These are phyloP conservation scores for chimpanzee (Pan troglodytes) DNA, from an alignment of 2,113 vertebrate species.

Conservation along the genomic window DNA sequence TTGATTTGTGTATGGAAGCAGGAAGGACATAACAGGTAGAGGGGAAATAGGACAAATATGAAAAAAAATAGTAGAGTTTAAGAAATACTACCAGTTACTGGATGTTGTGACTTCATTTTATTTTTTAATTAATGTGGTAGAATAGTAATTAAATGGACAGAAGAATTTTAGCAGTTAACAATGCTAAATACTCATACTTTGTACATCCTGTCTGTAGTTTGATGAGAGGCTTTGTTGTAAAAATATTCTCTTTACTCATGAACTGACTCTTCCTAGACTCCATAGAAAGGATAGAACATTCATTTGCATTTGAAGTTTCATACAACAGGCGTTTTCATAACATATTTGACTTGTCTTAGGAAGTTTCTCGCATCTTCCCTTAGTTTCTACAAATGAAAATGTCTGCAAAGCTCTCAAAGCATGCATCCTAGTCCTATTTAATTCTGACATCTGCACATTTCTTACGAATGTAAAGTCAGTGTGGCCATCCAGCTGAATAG, in stretches of 20 bases:
- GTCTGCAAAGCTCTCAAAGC: rapidly evolving
- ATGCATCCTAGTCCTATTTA: rapidly evolving
- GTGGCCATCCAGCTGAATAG: too few species aligned
- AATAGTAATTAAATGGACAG: rapidly evolving
- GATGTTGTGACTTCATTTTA: neutral
- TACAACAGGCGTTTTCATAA: neutral
- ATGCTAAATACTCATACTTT: rapidly evolving
- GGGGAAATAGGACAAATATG: neutral
- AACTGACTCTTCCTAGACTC: neutral
- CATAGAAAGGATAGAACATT: rapidly evolving
- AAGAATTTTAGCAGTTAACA: rapidly evolving
- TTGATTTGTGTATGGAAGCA: neutral
- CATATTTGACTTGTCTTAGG: neutral
- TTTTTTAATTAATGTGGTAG: too few species aligned
- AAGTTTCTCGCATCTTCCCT: neutral
- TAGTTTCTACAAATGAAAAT: neutral
- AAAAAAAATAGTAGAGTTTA: too few species aligned
- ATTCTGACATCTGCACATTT: rapidly evolving
- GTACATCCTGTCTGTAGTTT: rapidly evolving
- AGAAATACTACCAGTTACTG: rapidly evolving
- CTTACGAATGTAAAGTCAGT: rapidly evolving
- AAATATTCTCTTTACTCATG: neutral
- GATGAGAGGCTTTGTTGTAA: rapidly evolving
- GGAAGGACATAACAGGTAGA: neutral
- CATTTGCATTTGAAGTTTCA: neutral